Percentiles rank a stretch among this genome's conserved stretches.
Conservation (phyloP, 1,140 invertebrate genomes). For the Pseudomyrmex flavicornis region DNA sequence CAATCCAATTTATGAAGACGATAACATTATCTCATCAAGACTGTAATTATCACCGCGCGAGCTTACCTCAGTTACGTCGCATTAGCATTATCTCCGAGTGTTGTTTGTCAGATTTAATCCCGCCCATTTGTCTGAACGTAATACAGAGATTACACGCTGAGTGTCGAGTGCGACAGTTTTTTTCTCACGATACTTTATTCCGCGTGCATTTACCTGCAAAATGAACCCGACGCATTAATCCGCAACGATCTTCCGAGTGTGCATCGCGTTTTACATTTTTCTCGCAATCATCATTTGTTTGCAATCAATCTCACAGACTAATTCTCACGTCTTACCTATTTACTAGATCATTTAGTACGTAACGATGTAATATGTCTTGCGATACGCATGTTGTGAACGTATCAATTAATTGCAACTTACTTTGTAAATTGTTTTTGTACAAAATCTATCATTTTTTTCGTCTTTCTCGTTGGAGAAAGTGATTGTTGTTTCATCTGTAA, state of each 20-base stretch:
- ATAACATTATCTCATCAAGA: conserved; percentile 13
- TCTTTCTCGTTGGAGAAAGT: neutral
- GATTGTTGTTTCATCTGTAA: neutral
- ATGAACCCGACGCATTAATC: conserved; percentile 45
- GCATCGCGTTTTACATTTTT: neutral
- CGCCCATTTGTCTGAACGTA: conserved; percentile 6
- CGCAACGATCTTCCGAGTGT: conserved; percentile 13
- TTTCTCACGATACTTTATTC: conserved; percentile 64
- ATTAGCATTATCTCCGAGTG: conserved; percentile 40
- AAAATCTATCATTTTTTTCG: neutral
- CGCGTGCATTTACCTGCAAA: conserved; percentile 52
- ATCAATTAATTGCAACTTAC: too few species aligned
- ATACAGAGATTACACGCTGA: conserved; percentile 45
- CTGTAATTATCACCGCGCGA: conserved; percentile 15
- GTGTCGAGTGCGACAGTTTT: conserved; percentile 30
- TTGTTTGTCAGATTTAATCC: conserved; percentile 40
- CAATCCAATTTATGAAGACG: conserved; percentile 29
- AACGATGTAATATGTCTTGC: too few species aligned
- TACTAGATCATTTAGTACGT: neutral
- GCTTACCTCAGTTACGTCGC: conserved; percentile 13
- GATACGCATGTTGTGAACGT: too few species aligned
- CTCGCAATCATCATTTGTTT: neutral
- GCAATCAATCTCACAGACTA: conserved; percentile 22
- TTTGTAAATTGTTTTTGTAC: too few species aligned
- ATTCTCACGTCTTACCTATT: conserved; percentile 23